Percentiles rank a stretch among this genome's conserved stretches.
Conservation (phyloP, 2,888 invertebrate genomes). For the Lasioglossum leucozonium region DNA sequence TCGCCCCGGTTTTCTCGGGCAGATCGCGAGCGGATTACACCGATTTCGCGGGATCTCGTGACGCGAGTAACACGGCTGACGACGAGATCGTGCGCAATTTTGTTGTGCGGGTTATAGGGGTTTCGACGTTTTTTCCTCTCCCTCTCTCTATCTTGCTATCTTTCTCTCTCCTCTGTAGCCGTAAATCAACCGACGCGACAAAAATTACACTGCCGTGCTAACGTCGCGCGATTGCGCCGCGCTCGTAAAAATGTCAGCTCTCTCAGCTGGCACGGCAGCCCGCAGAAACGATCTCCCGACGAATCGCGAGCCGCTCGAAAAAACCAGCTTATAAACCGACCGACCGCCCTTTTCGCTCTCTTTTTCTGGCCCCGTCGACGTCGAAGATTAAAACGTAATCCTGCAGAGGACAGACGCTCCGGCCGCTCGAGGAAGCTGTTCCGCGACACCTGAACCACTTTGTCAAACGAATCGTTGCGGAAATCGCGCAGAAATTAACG, state of each 20-base stretch:
- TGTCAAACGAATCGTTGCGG: background rate
- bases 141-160: background rate
- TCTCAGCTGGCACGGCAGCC: constrained; percentile 20
- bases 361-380: background rate
- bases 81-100: constrained; percentile 1
- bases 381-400: constrained; percentile 14
- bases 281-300: constrained; percentile 44
- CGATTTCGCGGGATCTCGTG: constrained; percentile 9
- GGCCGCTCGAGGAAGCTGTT: background rate
- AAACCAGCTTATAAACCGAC: constrained; percentile 44
- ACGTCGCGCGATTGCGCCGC: constrained; percentile 51
- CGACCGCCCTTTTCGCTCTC: constrained; percentile 29
- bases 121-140: background rate
- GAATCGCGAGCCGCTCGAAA: constrained; percentile 13
- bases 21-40: background rate
- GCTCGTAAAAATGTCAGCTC: constrained; percentile 59
- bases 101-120: constrained; percentile 5
- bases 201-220: constrained; percentile 47
- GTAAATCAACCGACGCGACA: constrained; percentile 54
- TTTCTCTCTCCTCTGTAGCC: background rate
- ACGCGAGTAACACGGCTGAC: background rate
- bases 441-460: background rate
- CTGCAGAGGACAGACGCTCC: background rate
- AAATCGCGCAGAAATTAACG: too few relatives aligned
- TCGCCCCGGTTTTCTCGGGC: constrained; percentile 6